These are phyloP conservation scores for Salvelinus alpinus DNA, from an alignment of 2,113 vertebrate species.

Conservation along the genomic window DNA sequence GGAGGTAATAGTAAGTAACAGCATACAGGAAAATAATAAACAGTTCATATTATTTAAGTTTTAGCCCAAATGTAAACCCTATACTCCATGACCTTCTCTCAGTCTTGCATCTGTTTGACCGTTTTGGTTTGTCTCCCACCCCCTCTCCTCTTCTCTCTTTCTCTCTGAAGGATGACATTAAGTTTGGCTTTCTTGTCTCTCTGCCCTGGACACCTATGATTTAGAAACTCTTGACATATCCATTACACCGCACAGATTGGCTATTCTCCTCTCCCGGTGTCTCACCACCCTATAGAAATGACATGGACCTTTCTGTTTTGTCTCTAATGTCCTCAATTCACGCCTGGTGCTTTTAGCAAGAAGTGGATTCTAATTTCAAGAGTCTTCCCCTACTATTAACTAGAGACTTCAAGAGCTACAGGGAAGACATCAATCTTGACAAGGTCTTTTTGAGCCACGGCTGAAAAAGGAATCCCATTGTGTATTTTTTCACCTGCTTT, in stretches of 20 bases:
- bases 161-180: conserved; percentile 68
- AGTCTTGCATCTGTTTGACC: conserved; percentile 13
- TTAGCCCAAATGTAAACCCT: conserved; percentile 52
- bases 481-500: conserved; percentile 62
- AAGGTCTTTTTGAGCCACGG: conserved; percentile 72
- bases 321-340: conserved; percentile 70
- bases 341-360: conserved; percentile 71
- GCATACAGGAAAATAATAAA: conserved; percentile 67
- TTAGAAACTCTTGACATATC: conserved; percentile 85
- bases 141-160: conserved; percentile 28
- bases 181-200: conserved; percentile 78
- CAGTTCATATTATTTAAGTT: conserved; percentile 47
- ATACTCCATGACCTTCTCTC: conserved; percentile 31
- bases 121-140: conserved; percentile 16
- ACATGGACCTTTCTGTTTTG: conserved; percentile 64
- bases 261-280: conserved; percentile 73
- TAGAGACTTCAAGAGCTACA: conserved; percentile 59
- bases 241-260: conserved; percentile 81
- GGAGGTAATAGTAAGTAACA: conserved; percentile 70
- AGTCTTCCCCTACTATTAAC: conserved; percentile 73
- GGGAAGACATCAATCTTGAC: conserved; percentile 75
- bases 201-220: conserved; percentile 77
- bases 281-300: conserved; percentile 78
- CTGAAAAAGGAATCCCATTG: conserved; percentile 63
- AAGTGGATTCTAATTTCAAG: conserved; percentile 79